A percentile compares a stretch with the other conserved stretches of the same genome.
Conservation (phyloP, 2,797 vertebrate species). For the Uromys caudimaculatus region DNA sequence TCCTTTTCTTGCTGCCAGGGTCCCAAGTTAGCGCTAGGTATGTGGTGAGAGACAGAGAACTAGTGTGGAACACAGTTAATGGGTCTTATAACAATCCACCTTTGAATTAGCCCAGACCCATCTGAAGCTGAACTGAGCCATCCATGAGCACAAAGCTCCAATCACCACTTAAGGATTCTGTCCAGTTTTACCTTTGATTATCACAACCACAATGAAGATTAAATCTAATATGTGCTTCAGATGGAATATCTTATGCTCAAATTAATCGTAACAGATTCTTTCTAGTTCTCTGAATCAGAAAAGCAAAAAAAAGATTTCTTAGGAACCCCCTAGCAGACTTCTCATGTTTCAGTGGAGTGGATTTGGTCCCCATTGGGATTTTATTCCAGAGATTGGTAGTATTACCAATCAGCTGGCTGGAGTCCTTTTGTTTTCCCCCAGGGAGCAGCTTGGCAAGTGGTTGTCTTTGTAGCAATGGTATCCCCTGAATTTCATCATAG, state of each 20-base stretch:
- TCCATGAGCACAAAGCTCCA: background rate
- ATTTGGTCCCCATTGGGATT: background rate
- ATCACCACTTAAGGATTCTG: background rate
- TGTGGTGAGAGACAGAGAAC: background rate
- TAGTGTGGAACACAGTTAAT: background rate
- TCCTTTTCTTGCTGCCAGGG: background rate
- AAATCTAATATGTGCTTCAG: background rate
- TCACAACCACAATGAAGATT: background rate
- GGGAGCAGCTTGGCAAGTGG: background rate
- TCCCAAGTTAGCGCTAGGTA: background rate
- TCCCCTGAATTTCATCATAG: background rate
- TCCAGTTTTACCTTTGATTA: background rate
- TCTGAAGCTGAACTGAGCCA: background rate
- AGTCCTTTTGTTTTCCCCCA: background rate
- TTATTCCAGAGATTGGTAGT: background rate
- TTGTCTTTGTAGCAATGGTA: background rate
- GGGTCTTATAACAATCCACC: background rate
- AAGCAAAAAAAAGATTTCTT: background rate
- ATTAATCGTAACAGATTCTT: background rate
- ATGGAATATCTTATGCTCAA: background rate
- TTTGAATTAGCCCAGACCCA: background rate
- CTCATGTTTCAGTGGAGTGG: background rate
- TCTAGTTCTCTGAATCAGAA: background rate
- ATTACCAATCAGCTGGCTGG: background rate
- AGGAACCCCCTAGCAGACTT: background rate